Evolutionary conservation across 2,888 invertebrate species (phyloP).

Genomic region (Suillia variegata): DNA sequence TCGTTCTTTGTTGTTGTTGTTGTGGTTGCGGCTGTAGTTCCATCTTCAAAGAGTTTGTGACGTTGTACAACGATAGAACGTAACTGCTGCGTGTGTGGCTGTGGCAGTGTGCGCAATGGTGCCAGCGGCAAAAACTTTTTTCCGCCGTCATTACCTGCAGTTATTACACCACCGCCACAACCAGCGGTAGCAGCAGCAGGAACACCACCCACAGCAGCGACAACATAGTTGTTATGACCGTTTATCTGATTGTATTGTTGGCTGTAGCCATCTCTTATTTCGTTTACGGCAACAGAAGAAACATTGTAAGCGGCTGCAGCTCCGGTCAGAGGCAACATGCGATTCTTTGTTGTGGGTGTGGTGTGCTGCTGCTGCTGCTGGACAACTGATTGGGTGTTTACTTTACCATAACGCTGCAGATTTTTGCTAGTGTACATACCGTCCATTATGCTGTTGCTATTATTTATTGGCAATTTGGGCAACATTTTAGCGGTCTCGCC

Average conservation of each 20-base stretch:
- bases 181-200: conserved; percentile 28
- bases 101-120: conserved; percentile 44
- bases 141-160: conserved; percentile 68
- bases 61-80: conserved; percentile 21
- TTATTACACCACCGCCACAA: conserved; percentile 71
- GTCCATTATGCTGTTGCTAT: conserved; percentile 47
- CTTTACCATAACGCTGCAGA: conserved; percentile 39
- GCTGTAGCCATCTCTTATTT: not conserved
- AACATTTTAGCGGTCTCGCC: conserved; percentile 40
- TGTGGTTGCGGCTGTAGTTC: conserved; percentile 29
- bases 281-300: not conserved
- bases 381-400: no score
- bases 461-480: conserved; percentile 46
- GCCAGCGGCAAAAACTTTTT: conserved; percentile 28
- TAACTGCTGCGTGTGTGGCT: conserved; percentile 34
- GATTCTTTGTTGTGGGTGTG: conserved; percentile 37
- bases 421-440: conserved; percentile 43
- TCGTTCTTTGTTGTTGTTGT: conserved; percentile 25
- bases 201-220: conserved; percentile 5
- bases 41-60: conserved; percentile 40
- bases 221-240: conserved; percentile 28
- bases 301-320: conserved; percentile 14
- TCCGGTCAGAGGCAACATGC: conserved; percentile 42
- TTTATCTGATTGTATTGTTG: conserved; percentile 20
- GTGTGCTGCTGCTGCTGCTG: no score